phyloP scores from a whole-genome alignment of 2,113 vertebrate species.

The Dissostichus mawsoni region DNA sequence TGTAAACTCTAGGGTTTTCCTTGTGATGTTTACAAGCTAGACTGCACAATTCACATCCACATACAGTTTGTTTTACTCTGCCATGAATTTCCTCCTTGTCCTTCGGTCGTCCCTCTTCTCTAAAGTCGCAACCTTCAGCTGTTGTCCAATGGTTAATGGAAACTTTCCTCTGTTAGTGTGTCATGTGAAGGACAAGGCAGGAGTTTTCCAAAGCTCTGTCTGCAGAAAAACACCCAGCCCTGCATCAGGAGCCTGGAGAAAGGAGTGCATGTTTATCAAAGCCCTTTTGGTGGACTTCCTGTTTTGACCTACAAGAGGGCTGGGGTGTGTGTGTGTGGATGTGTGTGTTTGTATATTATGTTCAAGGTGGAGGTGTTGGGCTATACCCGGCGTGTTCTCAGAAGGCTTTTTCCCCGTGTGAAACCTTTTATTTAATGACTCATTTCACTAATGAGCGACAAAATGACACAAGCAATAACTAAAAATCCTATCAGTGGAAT shows the following conservation, averaged over 20 bases:
- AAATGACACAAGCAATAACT: constrained; percentile 25
- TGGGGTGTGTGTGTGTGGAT: neutral
- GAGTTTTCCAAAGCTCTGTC: constrained; percentile 59
- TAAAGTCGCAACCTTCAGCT: constrained; percentile 46
- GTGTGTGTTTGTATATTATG: neutral
- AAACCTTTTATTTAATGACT: constrained; percentile 37
- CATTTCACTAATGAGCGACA: constrained; percentile 50
- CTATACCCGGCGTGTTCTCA: neutral
- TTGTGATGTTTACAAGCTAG: constrained; percentile 27
- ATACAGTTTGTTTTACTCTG: constrained; percentile 18
- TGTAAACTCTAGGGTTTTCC: neutral
- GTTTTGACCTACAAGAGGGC: constrained; percentile 48
- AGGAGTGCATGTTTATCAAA: constrained; percentile 50
- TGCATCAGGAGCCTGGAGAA: constrained; percentile 49
- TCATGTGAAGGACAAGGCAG: constrained; percentile 59
- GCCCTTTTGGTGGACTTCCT: constrained; percentile 52
- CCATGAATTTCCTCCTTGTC: neutral
- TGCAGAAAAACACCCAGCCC: constrained; percentile 50
- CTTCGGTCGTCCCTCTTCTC: constrained; percentile 11
- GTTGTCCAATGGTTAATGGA: constrained; percentile 56
- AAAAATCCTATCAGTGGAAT: constrained; percentile 29
- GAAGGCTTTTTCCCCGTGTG: neutral
- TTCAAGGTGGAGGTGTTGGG: constrained; percentile 6
- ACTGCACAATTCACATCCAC: neutral
- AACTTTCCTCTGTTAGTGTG: constrained; percentile 62